Percentiles rank a stretch among this genome's conserved stretches.
These are phyloP conservation scores for Epistrophe grossulariae DNA, from an alignment of 2,888 invertebrate species.

Conservation along the genomic window DNA sequence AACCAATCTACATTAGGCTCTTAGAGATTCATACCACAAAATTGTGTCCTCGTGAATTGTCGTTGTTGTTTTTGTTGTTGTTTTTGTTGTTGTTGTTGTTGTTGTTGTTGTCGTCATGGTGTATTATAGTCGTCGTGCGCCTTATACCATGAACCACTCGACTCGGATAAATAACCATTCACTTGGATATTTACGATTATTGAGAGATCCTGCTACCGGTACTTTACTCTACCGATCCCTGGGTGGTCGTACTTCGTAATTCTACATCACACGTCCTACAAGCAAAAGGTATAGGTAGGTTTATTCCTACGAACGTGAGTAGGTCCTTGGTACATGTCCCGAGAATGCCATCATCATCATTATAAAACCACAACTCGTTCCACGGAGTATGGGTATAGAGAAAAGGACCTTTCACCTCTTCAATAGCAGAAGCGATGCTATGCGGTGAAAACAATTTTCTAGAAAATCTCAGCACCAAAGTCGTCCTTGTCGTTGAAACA, in stretches of 20 bases:
- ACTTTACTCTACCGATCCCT: slow-evolving; percentile 64
- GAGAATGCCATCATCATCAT: slow-evolving; percentile 71
- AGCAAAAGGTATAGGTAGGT: neutral
- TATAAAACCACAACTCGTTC: slow-evolving; percentile 76
- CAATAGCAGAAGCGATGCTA: slow-evolving; percentile 21
- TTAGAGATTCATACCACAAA: slow-evolving; percentile 38
- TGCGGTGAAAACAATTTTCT: slow-evolving; percentile 63
- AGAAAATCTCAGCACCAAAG: slow-evolving; percentile 60
- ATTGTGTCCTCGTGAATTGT: slow-evolving; percentile 31
- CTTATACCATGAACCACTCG: slow-evolving; percentile 4
- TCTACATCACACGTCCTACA: slow-evolving; percentile 37
- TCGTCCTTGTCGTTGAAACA: slow-evolving; percentile 30
- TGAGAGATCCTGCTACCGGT: slow-evolving; percentile 73
- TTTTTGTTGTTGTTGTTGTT: neutral
- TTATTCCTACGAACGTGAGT: slow-evolving; percentile 32
- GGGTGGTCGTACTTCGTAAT: slow-evolving; percentile 68
- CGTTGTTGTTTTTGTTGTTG: neutral
- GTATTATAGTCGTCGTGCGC: neutral
- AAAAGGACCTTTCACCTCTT: slow-evolving; percentile 67
- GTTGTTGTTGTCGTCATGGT: neutral
- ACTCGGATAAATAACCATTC: slow-evolving; percentile 71
- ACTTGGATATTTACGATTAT: slow-evolving; percentile 73
- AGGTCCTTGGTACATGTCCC: slow-evolving; percentile 50
- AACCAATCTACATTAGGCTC: slow-evolving; percentile 27
- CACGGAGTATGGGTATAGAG: slow-evolving; percentile 15